A percentile compares a stretch with the other conserved stretches of the same genome.
phyloP scores from a whole-genome alignment of 2,797 vertebrate species.

The Lepus townsendii region DNA sequence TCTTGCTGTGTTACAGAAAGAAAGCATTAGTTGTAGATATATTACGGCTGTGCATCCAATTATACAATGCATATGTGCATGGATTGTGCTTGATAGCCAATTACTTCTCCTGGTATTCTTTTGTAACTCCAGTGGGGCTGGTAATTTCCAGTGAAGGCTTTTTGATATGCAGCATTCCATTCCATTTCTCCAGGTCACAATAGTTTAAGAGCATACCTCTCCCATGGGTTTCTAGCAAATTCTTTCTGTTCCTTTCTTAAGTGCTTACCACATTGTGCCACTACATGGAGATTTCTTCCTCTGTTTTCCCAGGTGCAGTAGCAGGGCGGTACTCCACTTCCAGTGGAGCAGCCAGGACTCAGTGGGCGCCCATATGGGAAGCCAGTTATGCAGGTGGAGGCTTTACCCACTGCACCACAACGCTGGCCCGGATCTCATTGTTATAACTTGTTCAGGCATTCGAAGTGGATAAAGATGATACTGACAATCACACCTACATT shows the following conservation, averaged over 20 bases:
- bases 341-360: no score
- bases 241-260: neutral
- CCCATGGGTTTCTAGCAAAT: neutral
- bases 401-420: neutral
- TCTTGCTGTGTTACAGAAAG: neutral
- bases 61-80: neutral
- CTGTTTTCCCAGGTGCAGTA: no score
- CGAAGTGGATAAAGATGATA: neutral
- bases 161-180: neutral
- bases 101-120: neutral
- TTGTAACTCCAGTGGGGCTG: neutral
- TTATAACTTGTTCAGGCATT: neutral
- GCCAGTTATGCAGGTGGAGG: no score
- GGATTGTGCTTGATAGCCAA: neutral
- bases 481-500: neutral
- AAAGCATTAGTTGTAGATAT: conserved; percentile 40
- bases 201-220: neutral
- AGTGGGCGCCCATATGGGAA: no score
- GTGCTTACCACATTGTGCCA: neutral
- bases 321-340: no score
- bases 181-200: neutral
- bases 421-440: neutral
- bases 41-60: neutral
- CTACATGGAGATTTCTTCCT: neutral
- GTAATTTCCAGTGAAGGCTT: neutral